phyloP scores from a whole-genome alignment of 2,113 vertebrate genomes.

The Poeciliopsis occidentalis region DNA sequence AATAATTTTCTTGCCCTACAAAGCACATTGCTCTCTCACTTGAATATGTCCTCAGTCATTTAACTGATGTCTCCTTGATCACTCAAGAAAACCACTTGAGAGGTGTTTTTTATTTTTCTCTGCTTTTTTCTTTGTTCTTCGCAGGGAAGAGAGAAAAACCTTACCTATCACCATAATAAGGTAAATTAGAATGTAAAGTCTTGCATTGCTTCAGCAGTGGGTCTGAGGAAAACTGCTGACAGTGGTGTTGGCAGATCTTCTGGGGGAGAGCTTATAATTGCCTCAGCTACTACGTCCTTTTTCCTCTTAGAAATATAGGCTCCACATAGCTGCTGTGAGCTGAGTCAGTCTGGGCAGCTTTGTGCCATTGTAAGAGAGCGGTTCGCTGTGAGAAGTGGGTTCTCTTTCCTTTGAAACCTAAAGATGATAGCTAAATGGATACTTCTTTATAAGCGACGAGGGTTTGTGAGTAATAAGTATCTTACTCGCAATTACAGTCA shows the following conservation, averaged over 20 bases:
- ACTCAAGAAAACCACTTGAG: slow-evolving; percentile 53
- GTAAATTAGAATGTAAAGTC: slow-evolving; percentile 54
- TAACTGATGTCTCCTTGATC: slow-evolving; percentile 55
- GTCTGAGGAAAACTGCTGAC: slow-evolving; percentile 68
- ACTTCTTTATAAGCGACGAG: background rate
- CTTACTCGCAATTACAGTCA: background rate
- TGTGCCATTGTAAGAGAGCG: slow-evolving; percentile 48
- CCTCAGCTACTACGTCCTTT: slow-evolving; percentile 38
- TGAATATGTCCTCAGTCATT: slow-evolving; percentile 46
- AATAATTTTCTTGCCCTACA: slow-evolving; percentile 33
- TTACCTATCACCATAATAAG: slow-evolving; percentile 69
- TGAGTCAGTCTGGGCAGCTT: slow-evolving; percentile 47
- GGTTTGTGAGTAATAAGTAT: background rate
- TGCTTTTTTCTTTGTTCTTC: background rate
- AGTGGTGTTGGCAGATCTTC: slow-evolving; percentile 58
- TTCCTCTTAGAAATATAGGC: slow-evolving; percentile 53
- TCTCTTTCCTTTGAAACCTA: background rate
- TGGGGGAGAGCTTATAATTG: slow-evolving; percentile 58
- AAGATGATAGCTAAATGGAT: slow-evolving; percentile 1
- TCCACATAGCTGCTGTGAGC: slow-evolving; percentile 54
- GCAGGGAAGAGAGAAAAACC: slow-evolving; percentile 50
- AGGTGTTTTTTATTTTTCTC: slow-evolving; percentile 20
- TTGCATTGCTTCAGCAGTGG: slow-evolving; percentile 46
- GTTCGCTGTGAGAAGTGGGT: slow-evolving; percentile 23
- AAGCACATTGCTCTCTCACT: slow-evolving; percentile 52